These are phyloP conservation scores for Mallotus villosus DNA, from an alignment of 2,797 vertebrate species.

Conservation along the genomic window DNA sequence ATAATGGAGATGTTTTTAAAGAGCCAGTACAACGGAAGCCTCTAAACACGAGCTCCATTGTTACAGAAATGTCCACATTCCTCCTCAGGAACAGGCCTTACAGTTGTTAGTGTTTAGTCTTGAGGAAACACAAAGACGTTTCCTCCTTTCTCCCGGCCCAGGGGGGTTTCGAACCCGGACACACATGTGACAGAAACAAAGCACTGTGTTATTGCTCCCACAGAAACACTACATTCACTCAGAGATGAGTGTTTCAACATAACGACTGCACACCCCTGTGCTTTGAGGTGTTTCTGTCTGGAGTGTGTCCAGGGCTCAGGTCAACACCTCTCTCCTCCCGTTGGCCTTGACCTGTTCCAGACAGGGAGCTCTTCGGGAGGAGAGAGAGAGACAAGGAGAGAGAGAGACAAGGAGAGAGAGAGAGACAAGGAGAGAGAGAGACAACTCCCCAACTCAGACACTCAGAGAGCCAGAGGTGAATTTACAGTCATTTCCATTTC, in stretches of 20 bases:
- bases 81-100: conserved; percentile 28
- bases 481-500: conserved; percentile 11
- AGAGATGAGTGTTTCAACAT: neutral
- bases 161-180: neutral
- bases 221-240: neutral
- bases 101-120: conserved; percentile 49
- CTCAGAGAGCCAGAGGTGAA: neutral
- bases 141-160: conserved; percentile 35
- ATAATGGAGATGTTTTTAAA: conserved; percentile 13
- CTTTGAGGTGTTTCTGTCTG: neutral
- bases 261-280: neutral
- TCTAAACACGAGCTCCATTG: conserved; percentile 23
- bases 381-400: too few relatives aligned
- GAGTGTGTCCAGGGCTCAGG: neutral
- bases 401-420: too few relatives aligned
- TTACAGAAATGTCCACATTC: conserved; percentile 27
- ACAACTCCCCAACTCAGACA: neutral
- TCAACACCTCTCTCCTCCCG: neutral
- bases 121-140: conserved; percentile 46
- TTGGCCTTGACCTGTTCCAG: conserved; percentile 30
- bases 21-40: conserved; percentile 9
- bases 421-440: neutral
- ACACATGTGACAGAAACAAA: conserved; percentile 11
- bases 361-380: conserved; percentile 17
- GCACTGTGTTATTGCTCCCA: neutral